Evolutionary conservation across 92 coral and sea anemone genomes (phyloP).

Genomic region (Heliopora coerulea): DNA sequence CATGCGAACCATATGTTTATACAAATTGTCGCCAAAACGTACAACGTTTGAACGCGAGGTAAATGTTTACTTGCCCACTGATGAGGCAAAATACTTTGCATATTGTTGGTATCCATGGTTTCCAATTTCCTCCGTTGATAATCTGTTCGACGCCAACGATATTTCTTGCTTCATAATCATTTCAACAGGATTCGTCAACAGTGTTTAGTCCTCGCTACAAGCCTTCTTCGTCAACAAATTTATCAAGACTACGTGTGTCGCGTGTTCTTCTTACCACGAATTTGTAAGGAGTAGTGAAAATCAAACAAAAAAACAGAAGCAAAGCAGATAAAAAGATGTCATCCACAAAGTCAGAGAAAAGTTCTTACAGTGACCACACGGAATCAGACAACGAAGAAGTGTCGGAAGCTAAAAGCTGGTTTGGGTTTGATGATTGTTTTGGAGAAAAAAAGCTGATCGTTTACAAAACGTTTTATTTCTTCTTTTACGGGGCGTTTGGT

Average conservation of each 20-base stretch:
- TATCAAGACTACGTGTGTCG: too few relatives aligned
- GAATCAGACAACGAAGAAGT: not conserved
- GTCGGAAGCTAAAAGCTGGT: not conserved
- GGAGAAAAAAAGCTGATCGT: constrained; percentile 42
- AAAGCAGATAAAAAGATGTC: not conserved
- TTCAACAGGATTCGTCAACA: constrained; percentile 6
- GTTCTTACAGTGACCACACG: not conserved
- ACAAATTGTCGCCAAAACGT: not conserved
- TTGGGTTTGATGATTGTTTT: constrained; percentile 26
- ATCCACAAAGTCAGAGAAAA: constrained; percentile 11
- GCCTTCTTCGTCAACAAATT: not conserved
- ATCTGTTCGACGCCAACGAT: constrained; percentile 13
- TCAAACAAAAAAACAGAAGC: not conserved
- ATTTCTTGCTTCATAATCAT: not conserved
- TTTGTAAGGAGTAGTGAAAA: not conserved
- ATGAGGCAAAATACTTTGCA: constrained; percentile 37
- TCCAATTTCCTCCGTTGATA: constrained; percentile 13
- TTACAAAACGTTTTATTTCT: constrained; percentile 50
- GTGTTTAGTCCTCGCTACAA: not conserved
- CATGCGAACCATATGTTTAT: not conserved
- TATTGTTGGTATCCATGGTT: constrained; percentile 16
- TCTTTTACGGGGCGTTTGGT: constrained; percentile 52
- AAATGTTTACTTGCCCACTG: constrained; percentile 8
- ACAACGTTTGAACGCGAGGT: not conserved
- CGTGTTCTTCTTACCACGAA: too few relatives aligned